Percentiles rank a stretch among this genome's conserved stretches.
These are phyloP conservation scores for Cyrtonyx montezumae DNA, from an alignment of 2,113 vertebrate species.

Conservation along the genomic window DNA sequence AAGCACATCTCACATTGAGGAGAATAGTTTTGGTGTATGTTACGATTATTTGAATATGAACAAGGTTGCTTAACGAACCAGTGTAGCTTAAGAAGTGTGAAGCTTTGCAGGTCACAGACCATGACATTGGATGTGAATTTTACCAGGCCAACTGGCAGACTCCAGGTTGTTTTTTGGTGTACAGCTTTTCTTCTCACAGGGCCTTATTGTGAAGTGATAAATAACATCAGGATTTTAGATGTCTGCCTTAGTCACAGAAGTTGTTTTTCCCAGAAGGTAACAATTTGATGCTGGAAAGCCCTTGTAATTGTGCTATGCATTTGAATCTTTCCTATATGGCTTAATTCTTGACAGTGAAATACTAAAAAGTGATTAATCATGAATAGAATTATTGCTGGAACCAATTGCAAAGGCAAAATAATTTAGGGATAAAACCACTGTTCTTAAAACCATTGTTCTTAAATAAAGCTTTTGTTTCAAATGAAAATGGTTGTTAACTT, in stretches of 20 bases:
- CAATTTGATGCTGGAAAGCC: background rate
- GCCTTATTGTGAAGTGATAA: background rate
- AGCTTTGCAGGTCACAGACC: background rate
- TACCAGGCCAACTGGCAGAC: background rate
- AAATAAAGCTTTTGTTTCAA: background rate
- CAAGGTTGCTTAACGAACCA: background rate
- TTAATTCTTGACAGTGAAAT: background rate
- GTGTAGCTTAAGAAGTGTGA: background rate
- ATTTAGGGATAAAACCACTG: background rate
- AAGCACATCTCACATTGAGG: background rate
- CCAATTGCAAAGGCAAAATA: background rate
- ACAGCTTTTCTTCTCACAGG: background rate
- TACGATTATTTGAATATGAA: background rate
- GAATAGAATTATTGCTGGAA: background rate
- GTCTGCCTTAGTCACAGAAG: background rate
- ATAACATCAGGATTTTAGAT: background rate
- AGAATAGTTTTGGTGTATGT: background rate
- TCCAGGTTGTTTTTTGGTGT: background rate
- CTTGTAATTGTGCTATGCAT: background rate
- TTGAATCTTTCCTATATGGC: background rate
- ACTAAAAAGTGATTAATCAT: accelerated
- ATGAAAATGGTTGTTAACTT: background rate
- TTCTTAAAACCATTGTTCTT: background rate
- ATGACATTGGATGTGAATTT: background rate
- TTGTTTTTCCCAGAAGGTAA: background rate